phyloP scores from a whole-genome alignment of 2,888 invertebrate species.

The Scelioninae gen. 1 region DNA sequence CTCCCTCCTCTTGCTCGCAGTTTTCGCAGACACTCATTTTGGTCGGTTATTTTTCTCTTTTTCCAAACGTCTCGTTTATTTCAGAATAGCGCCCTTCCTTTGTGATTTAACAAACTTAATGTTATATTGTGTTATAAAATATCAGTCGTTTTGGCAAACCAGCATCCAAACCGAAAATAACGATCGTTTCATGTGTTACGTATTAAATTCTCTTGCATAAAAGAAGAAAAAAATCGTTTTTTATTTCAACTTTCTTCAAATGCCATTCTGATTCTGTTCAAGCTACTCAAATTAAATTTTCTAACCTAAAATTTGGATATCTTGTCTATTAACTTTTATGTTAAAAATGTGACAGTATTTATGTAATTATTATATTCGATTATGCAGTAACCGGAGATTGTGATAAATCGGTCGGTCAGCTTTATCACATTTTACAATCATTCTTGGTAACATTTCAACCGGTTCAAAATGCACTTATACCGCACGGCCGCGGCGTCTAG shows the following conservation, averaged over 20 bases:
- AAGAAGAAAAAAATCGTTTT: background rate
- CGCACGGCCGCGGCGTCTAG: constrained; percentile 21
- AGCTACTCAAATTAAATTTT: too few species aligned
- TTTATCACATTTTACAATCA: constrained; percentile 53
- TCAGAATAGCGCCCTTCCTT: constrained; percentile 59
- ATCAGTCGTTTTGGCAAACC: constrained; percentile 29
- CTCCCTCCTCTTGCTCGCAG: constrained; percentile 55
- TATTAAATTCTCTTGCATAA: background rate
- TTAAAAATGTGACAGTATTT: background rate
- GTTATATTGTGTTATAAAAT: constrained; percentile 61
- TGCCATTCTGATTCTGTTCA: too few species aligned
- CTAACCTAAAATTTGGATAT: too few species aligned
- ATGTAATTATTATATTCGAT: constrained; percentile 13
- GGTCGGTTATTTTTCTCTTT: constrained; percentile 62
- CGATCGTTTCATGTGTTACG: background rate
- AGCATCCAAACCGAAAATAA: constrained; percentile 11
- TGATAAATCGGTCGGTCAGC: constrained; percentile 40
- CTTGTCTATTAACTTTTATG: too few species aligned
- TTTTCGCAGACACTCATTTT: constrained; percentile 69
- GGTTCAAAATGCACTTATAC: constrained; percentile 47
- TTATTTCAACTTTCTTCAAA: background rate
- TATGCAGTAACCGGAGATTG: constrained; percentile 21
- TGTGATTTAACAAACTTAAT: constrained; percentile 61
- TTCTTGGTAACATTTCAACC: constrained; percentile 31
- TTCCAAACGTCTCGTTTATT: constrained; percentile 71